A percentile compares a stretch with the other conserved stretches of the same genome.
These are phyloP conservation scores for Spheniscus humboldti DNA, from an alignment of 2,797 vertebrate genomes.

Conservation along the genomic window DNA sequence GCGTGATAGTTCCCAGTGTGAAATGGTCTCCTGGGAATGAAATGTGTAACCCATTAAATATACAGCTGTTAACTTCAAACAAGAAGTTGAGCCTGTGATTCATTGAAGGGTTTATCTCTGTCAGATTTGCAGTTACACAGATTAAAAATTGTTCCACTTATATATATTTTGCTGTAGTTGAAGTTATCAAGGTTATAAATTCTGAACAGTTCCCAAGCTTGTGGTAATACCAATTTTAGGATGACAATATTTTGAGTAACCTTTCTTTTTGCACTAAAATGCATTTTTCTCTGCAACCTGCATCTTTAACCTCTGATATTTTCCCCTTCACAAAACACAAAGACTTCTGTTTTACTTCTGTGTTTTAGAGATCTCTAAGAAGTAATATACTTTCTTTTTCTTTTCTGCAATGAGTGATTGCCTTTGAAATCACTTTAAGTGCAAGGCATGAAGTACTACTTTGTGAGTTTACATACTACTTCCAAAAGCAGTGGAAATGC, in stretches of 20 bases:
- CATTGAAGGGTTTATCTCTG: constrained; percentile 25
- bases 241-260: not conserved
- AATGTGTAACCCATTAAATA: not conserved
- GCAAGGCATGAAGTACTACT: not conserved
- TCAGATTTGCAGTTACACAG: constrained; percentile 25
- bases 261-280: not conserved
- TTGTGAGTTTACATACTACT: not conserved
- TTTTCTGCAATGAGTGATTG: not conserved
- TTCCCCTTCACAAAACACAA: not conserved
- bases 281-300: not conserved
- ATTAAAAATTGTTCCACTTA: constrained; percentile 26
- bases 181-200: constrained; percentile 27
- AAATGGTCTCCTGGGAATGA: not conserved
- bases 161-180: not conserved
- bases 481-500: not conserved
- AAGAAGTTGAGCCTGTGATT: constrained; percentile 10
- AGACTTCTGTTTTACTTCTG: not conserved
- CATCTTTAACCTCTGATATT: not conserved
- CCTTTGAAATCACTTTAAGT: not conserved
- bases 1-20: not conserved
- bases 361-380: not conserved
- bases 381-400: not conserved
- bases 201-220: not conserved
- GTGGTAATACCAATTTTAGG: not conserved
- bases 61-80: not conserved